Evolutionary conservation across 2,113 vertebrate species (phyloP).

Genomic region (Cinclus cinclus): DNA sequence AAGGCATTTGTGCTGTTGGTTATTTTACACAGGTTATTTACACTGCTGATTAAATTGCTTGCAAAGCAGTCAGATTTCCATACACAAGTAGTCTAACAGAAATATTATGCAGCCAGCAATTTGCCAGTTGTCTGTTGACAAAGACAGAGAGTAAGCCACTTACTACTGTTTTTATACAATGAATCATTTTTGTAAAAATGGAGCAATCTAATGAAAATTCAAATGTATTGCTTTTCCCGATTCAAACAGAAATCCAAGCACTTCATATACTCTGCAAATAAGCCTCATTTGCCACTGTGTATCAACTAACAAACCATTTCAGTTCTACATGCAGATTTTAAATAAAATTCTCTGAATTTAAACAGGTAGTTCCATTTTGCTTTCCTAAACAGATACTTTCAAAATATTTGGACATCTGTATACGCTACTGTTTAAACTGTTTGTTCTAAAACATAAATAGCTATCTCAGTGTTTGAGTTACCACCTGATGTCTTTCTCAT

Average conservation of each 20-base stretch:
- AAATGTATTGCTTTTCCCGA: neutral
- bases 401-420: slow-evolving; percentile 87
- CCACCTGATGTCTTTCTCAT: slow-evolving; percentile 72
- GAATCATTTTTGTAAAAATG: slow-evolving; percentile 54
- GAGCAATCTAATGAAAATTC: slow-evolving; percentile 59
- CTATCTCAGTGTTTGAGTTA: slow-evolving; percentile 81
- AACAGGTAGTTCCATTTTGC: slow-evolving; percentile 82
- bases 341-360: slow-evolving; percentile 76
- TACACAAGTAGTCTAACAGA: slow-evolving; percentile 64
- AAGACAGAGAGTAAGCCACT: slow-evolving; percentile 60
- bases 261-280: slow-evolving; percentile 55
- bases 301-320: slow-evolving; percentile 51
- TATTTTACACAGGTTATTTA: slow-evolving; percentile 67
- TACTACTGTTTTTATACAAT: slow-evolving; percentile 49
- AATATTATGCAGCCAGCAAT: slow-evolving; percentile 68
- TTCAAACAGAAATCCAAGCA: slow-evolving; percentile 15
- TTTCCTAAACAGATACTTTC: slow-evolving; percentile 78
- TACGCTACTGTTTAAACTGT: slow-evolving; percentile 82
- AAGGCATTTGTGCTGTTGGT: slow-evolving; percentile 49
- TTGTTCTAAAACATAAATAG: slow-evolving; percentile 85
- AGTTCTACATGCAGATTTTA: slow-evolving; percentile 67
- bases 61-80: slow-evolving; percentile 61
- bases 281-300: slow-evolving; percentile 53
- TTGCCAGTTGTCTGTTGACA: slow-evolving; percentile 71
- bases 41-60: slow-evolving; percentile 56